A percentile compares a stretch with the other conserved stretches of the same genome.
These are phyloP conservation scores for Metacarcinus magister DNA, from an alignment of 2,888 invertebrate genomes.

Conservation along the genomic window DNA sequence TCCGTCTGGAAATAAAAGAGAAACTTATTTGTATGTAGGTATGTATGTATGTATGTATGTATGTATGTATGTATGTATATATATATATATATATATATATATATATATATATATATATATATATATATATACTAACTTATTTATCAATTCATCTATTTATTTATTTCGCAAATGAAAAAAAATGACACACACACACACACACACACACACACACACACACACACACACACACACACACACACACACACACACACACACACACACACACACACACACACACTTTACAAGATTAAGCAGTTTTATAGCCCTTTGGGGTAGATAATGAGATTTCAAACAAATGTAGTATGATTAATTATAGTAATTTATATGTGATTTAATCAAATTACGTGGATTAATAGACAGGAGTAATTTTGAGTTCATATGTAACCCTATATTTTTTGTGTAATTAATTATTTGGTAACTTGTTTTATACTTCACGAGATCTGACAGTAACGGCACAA, in stretches of 20 bases:
- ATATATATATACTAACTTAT: no score
- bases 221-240: constrained; percentile 55
- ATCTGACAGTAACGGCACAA: neutral
- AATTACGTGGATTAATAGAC: constrained; percentile 13
- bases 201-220: constrained; percentile 61
- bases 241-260: constrained; percentile 53
- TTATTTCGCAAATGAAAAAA: neutral
- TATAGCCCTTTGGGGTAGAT: neutral
- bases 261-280: constrained; percentile 20
- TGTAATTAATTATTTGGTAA: neutral
- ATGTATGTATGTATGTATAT: no score
- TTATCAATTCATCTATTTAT: neutral
- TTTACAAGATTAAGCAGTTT: constrained; percentile 37
- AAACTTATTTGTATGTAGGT: neutral
- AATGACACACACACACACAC: neutral
- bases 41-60: no score
- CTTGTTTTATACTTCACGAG: neutral
- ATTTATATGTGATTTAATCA: constrained; percentile 31
- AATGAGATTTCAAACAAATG: constrained; percentile 18
- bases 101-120: no score
- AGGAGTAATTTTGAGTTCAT: neutral
- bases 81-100: no score
- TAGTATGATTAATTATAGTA: constrained; percentile 44
- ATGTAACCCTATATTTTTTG: neutral
- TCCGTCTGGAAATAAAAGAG: neutral